Conservation (phyloP, 2,113 vertebrate genomes). For the Chionomys nivalis region DNA sequence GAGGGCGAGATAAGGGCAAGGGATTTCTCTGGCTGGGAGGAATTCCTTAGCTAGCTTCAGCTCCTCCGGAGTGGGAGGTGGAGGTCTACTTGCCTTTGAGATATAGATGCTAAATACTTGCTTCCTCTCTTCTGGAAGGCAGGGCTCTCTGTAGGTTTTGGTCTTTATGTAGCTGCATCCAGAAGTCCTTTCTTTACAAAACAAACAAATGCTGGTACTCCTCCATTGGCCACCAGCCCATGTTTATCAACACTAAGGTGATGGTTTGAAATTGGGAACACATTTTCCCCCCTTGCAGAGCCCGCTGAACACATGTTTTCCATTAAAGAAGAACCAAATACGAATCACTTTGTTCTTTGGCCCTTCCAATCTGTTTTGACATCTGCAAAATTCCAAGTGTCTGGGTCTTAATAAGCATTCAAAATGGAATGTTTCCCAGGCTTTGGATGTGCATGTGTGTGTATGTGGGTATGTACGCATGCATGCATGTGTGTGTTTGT, state of each 20-base stretch:
- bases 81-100: neutral
- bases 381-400: conserved; percentile 64
- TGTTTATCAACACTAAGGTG: neutral
- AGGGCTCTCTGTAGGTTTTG: neutral
- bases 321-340: conserved; percentile 70
- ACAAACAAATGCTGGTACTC: neutral
- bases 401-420: conserved; percentile 43
- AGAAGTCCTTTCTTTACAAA: neutral
- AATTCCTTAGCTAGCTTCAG: neutral
- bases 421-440: conserved; percentile 47
- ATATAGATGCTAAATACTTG: neutral
- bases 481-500: neutral
- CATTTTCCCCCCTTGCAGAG: conserved; percentile 67
- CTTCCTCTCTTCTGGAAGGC: neutral
- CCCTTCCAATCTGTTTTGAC: conserved; percentile 53
- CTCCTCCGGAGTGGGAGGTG: neutral
- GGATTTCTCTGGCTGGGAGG: neutral
- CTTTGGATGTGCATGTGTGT: neutral
- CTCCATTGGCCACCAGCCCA: neutral
- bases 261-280: conserved; percentile 31
- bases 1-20: neutral
- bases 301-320: conserved; percentile 66
- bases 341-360: conserved; percentile 64
- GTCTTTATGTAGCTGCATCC: neutral
- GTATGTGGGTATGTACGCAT: neutral